Conservation (phyloP, 2,797 vertebrate genomes). For the Eutrigla gurnardus region DNA sequence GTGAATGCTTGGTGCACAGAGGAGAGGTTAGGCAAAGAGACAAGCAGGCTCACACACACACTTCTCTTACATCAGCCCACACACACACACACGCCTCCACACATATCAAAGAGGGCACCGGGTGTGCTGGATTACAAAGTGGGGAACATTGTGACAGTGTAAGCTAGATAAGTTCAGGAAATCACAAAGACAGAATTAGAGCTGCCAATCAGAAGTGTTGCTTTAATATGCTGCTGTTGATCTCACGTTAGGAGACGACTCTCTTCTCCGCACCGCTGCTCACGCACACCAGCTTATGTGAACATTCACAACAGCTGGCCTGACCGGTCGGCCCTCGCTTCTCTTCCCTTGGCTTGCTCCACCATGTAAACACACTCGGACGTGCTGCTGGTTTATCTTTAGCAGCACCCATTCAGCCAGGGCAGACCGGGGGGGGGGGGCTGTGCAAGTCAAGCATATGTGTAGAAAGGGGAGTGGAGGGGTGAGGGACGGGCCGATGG, state of each 20-base stretch:
- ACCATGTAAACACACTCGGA: conserved; percentile 71
- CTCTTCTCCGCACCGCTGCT: conserved; percentile 13
- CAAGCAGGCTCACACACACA: conserved; percentile 22
- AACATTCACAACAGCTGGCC: conserved; percentile 76
- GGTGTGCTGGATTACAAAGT: conserved; percentile 69
- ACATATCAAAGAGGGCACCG: conserved; percentile 57
- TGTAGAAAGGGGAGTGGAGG: conserved; percentile 32
- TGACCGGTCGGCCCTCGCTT: conserved; percentile 53
- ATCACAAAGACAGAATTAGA: conserved; percentile 70
- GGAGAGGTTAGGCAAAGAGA: conserved; percentile 59
- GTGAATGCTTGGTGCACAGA: conserved; percentile 51
- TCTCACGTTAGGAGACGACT: conserved; percentile 35
- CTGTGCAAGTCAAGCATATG: conserved; percentile 43
- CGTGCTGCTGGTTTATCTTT: conserved; percentile 77
- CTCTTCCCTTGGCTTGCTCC: conserved; percentile 61
- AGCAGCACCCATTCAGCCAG: conserved; percentile 69
- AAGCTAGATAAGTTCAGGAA: conserved; percentile 59
- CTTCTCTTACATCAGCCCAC: conserved; percentile 39
- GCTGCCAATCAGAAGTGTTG: conserved; percentile 60
- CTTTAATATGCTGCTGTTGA: conserved; percentile 43
- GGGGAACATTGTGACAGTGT: conserved; percentile 58
- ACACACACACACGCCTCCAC: conserved; percentile 52
- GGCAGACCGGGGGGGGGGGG: conserved; percentile 26
- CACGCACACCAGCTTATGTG: conserved; percentile 43
- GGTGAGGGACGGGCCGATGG: conserved; percentile 21